Evolutionary conservation across 2,888 invertebrate species (phyloP), one percentile per base, ranked within the genome.

Genomic region (Teleiodes luculella): DNA sequence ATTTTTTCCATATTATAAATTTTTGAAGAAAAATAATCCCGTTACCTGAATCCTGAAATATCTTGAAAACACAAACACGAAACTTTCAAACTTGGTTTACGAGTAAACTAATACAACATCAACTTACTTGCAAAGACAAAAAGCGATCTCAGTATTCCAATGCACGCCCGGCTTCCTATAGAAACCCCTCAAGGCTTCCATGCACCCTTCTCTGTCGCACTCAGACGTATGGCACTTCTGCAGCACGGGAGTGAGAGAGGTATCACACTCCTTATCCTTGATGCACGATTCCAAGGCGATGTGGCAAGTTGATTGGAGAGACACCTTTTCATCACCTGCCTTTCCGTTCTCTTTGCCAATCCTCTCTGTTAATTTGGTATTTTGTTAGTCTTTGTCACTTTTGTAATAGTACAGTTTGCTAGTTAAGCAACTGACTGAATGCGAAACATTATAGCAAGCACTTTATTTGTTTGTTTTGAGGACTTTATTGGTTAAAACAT

Each of bases 41-140:
- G n/a, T n/a, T n/a, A n/a, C n/a, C n/a, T n/a, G n/a, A n/a, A n/a
- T n/a, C n/a, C n/a, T n/a, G n/a, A n/a, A n/a, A n/a, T n/a, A n/a
- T n/a, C n/a, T n/a, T n/a, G n/a, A n/a, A n/a, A n/a, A n/a, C n/a
- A n/a, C n/a, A n/a, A n/a, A n/a, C n/a, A n/a, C n/a, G n/a, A n/a
- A n/a, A n/a, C n/a, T n/a, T n/a, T n/a, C n/a, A n/a, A n/a, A n/a
- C n/a, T n/a, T n/a, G n/a, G n/a, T n/a, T n/a, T n/a, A n/a, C n/a
- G n/a, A n/a, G n/a, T 11, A 1, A 53, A 48, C 43, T 35, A 37
- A 30, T n/a, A n/a, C n/a, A n/a, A n/a, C n/a, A n/a, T n/a, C n/a
- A 2, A 92, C 95, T 93, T 86, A 96, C 97, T 95, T 96, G 96
- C 97, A 97, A 58, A 97, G 91, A 80, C 97, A 97, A 87, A 97